Evolutionary conservation across 2,888 invertebrate species (phyloP), one percentile per base, ranked within the genome.

Genomic region (Odontothrips loti): DNA sequence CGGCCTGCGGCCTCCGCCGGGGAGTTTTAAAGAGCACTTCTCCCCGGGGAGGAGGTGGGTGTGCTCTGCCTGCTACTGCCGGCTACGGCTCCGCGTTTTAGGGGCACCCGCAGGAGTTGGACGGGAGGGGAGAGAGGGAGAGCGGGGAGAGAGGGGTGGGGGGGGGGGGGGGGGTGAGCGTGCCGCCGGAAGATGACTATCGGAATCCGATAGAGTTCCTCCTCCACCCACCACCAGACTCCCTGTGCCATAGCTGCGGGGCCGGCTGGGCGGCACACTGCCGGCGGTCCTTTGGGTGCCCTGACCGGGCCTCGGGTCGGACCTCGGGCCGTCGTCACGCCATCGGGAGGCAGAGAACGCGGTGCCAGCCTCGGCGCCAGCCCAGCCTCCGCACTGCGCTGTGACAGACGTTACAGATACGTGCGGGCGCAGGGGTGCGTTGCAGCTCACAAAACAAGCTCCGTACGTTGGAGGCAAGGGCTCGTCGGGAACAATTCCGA

Each of bases 141-240:
- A 63, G 63, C 6, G 63, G n/a, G 9, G n/a, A 23, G 68, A 9
- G 23, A 23, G 68, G 23, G 27, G 68, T 10, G 2, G 12, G 23
- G 27, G 68, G 10, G 68, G 68, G 6, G 58, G 58, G 23, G 27
- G 68, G 68, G 68, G 27, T 10, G 68, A 15, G 58, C 20, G 58
- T 58, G 34, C 58, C 58, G 58, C 58, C 58, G 58, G 68, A 75
- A 75, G 68, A 75, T 75, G 68, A 27, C 68, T 75, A 75, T 75
- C 68, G 68, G 68, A 75, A 75, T 75, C 68, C 68, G 68, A 75
- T 75, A 75, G 68, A 27, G 68, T 9, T 75, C 58, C 17, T n/a
- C 58, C 15, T 58, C 58, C 58, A 58, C 58, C 58, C 58, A 17
- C 34, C 34, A 43, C 34, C 34, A 43, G 34, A 43, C 3, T 43